Evolutionary conservation across 2,888 invertebrate species (phyloP).

Genomic region (Blera fallax): DNA sequence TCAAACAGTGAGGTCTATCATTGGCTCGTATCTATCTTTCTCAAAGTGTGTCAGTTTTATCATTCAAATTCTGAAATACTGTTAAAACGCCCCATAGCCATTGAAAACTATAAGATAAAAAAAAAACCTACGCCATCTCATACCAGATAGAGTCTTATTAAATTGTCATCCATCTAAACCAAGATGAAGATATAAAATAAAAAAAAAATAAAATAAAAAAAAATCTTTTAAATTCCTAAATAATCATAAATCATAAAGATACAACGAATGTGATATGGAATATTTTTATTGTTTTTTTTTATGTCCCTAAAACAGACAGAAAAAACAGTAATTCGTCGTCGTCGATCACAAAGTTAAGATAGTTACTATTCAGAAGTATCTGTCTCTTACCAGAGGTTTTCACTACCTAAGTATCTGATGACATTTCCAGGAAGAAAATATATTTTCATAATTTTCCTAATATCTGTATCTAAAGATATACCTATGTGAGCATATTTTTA

Average conservation of each 20-base stretch:
- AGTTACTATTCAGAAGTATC: slow-evolving; percentile 13
- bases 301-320: background rate
- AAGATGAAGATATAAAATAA: slow-evolving; percentile 33
- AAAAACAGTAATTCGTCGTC: background rate
- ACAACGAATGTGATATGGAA: slow-evolving; percentile 52
- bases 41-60: background rate
- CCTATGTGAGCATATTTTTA: slow-evolving; percentile 2
- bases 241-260: slow-evolving; percentile 68
- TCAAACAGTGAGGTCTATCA: background rate
- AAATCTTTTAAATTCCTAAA: slow-evolving; percentile 47
- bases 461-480: slow-evolving; percentile 23
- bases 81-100: background rate
- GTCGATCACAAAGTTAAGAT: slow-evolving; percentile 35
- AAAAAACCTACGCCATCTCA: background rate
- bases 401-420: slow-evolving; percentile 55
- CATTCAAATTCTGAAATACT: background rate
- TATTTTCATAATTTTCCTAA: slow-evolving; percentile 56
- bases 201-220: slow-evolving; percentile 42
- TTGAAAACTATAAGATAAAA: background rate
- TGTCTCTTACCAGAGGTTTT: background rate
- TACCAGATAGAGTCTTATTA: background rate
- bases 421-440: slow-evolving; percentile 41
- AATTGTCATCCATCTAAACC: slow-evolving; percentile 1
- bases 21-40: background rate
- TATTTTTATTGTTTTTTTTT: slow-evolving; percentile 53